phyloP scores from a whole-genome alignment of 2,113 vertebrate genomes.

The Psophia crepitans region DNA sequence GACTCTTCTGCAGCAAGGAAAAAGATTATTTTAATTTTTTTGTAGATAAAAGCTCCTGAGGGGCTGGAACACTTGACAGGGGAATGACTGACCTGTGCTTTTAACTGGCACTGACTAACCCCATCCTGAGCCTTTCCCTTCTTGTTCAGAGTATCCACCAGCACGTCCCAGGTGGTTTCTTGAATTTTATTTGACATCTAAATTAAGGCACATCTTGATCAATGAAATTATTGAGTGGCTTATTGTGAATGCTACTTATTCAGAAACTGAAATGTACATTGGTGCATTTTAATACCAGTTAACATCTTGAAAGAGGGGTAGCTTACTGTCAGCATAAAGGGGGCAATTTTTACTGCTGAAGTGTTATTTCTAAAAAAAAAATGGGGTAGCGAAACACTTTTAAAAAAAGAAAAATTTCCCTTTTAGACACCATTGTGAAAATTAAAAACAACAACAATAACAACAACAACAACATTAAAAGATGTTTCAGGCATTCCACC shows the following conservation, averaged over 20 bases:
- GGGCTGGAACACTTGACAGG: neutral
- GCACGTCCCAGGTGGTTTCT: neutral
- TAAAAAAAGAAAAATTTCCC: neutral
- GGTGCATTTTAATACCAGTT: neutral
- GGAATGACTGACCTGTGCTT: neutral
- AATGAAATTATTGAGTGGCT: neutral
- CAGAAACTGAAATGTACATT: neutral
- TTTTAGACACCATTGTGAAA: neutral
- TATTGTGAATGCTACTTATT: neutral
- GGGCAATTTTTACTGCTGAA: neutral
- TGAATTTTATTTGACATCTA: neutral
- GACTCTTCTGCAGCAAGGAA: neutral
- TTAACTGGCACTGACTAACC: neutral
- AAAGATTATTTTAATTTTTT: neutral
- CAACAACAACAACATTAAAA: too few relatives aligned
- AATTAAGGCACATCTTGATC: neutral
- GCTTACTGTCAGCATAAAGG: neutral
- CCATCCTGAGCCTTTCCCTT: neutral
- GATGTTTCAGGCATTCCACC: neutral
- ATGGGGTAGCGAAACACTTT: neutral
- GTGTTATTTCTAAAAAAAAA: neutral
- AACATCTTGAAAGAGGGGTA: neutral
- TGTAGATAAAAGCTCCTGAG: neutral
- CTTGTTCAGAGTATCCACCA: neutral
- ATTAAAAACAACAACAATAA: too few relatives aligned